Evolutionary conservation across 2,888 invertebrate species (phyloP).

Genomic region (Leucoptera coffeella): DNA sequence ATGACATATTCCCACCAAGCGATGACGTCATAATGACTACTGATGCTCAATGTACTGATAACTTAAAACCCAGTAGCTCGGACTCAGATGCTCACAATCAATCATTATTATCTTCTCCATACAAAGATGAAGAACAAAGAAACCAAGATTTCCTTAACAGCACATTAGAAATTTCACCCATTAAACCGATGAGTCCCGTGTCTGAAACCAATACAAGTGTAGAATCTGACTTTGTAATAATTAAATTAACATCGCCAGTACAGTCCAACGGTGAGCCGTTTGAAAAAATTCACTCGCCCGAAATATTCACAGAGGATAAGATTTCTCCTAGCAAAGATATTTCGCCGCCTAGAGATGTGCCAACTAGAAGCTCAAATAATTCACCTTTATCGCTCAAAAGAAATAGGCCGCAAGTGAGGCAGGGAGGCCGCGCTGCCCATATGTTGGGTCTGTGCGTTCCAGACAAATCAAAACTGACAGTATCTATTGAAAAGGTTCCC

Average conservation of each 20-base stretch:
- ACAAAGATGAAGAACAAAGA: constrained; percentile 24
- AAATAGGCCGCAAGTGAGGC: constrained; percentile 26
- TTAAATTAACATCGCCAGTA: constrained; percentile 28
- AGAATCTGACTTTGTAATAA: constrained; percentile 30
- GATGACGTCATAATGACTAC: no score
- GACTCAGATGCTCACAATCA: no score
- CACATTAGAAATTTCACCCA: constrained; percentile 57
- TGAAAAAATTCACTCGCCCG: constrained; percentile 28
- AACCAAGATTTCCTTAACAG: constrained; percentile 50
- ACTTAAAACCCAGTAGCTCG: no score
- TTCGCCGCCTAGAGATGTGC: constrained; percentile 26
- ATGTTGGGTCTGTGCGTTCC: constrained; percentile 38
- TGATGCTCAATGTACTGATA: no score
- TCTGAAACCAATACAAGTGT: constrained; percentile 19
- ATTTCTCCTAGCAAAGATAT: constrained; percentile 30
- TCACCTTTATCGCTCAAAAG: constrained; percentile 28
- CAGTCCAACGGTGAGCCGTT: constrained; percentile 32
- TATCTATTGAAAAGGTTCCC: constrained; percentile 13
- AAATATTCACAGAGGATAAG: constrained; percentile 42
- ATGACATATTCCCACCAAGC: neutral
- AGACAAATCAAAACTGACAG: constrained; percentile 17
- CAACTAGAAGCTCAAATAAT: constrained; percentile 26
- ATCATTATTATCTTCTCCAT: constrained; percentile 35
- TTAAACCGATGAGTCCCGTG: constrained; percentile 35
- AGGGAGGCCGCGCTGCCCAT: constrained; percentile 34